Evolutionary conservation across 2,113 vertebrate species (phyloP), one percentile per base, ranked within the genome.

Genomic region (Thomomys bottae): DNA sequence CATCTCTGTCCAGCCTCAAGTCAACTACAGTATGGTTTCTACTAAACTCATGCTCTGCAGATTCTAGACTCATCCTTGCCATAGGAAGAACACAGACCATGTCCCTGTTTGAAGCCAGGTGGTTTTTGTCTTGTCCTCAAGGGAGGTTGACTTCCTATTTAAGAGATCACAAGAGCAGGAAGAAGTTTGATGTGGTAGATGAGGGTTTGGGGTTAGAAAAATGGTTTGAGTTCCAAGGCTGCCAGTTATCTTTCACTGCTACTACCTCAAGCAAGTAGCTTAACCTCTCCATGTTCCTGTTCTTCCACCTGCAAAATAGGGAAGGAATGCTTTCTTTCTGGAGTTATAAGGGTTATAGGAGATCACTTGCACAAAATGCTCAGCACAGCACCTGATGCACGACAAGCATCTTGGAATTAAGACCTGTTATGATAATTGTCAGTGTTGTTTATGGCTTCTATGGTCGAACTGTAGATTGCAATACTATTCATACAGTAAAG

Each of bases 151-250:
- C 54, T 91, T 71, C 6, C 34, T 38, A n/a, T 40, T 85, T 61
- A 79, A 57, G 75, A 93, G 45, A 68, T 42, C n/a, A 70, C 8
- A 86, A 42, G 21, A 82, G 15, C 45, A 64, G 28, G 57, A 54
- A 61, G 28, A 67, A 18, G 1, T 30, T 23, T 45, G 15, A 45
- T 36, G 8, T 76, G 61, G 36, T 30, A 1, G 11, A 68, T 32
- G 32, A 84, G 32, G 3, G n/a, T 30, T 75, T 93, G 40, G 11
- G 42, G 24, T 94, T 81, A 84, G 57, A 87, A 93, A 73, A 32
- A 17, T 38, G 24, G 6, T 4, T 83, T 72, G 30, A 84, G 59
- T 83, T 30, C 26, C 42, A 89, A 23, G 42, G 34, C 63, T 83
- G 17, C 32, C 20, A 4, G 8, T 87, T 75, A 45, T 57, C 72